Evolutionary conservation across 1,140 invertebrate genomes (phyloP).

Genomic region (Pogonomyrmex californicus): DNA sequence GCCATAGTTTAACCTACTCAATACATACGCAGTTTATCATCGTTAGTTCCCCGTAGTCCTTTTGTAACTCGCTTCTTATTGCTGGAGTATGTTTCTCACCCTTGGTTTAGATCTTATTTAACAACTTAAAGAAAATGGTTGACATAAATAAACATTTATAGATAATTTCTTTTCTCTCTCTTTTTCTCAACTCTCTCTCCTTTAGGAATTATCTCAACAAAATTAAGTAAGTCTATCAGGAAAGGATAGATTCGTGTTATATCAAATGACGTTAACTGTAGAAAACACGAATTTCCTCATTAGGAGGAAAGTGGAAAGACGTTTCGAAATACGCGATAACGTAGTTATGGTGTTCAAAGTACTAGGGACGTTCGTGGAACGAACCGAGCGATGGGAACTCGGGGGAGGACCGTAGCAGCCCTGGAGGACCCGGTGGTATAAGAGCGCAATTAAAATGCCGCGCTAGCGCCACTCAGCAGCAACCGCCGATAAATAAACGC

Average conservation of each 20-base stretch:
- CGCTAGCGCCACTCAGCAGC: slow-evolving; percentile 86
- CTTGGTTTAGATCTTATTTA: not conserved
- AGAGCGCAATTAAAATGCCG: slow-evolving; percentile 87
- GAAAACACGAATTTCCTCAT: no score
- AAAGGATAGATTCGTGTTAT: not conserved
- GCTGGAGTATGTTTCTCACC: not conserved
- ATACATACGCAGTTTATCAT: slow-evolving; percentile 25
- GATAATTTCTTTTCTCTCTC: not conserved
- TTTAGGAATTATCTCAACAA: not conserved
- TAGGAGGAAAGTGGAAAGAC: not conserved
- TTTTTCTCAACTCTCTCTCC: not conserved
- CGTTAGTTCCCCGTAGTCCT: not conserved
- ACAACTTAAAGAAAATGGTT: not conserved
- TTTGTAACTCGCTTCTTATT: not conserved
- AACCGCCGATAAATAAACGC: slow-evolving; percentile 86
- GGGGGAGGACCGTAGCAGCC: slow-evolving; percentile 46
- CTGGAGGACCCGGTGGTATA: slow-evolving; percentile 80
- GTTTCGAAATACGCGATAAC: slow-evolving; percentile 75
- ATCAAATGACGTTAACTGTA: not conserved
- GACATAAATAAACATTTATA: not conserved
- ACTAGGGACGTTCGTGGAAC: slow-evolving; percentile 31
- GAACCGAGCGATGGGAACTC: slow-evolving; percentile 30
- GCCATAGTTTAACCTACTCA: slow-evolving; percentile 51
- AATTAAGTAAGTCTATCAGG: not conserved
- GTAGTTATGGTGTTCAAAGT: slow-evolving; percentile 46